Base-by-base conservation (phyloP, 2,113 vertebrate species). In the Oreochromis aureus region DNA sequence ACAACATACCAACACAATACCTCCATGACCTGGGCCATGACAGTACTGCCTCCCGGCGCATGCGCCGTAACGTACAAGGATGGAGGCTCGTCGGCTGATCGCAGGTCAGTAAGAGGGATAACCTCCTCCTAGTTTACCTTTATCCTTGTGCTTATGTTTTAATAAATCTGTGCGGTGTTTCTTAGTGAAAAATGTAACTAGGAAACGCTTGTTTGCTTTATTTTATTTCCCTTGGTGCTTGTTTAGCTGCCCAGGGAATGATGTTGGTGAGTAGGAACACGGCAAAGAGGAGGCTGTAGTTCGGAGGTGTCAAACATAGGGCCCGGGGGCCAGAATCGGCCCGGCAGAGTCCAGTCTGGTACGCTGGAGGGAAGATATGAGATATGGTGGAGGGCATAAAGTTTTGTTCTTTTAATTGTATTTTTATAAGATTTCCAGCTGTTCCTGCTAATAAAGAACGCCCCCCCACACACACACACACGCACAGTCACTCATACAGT, bases 11-110 rank as follows among this genome's bases (percentile, higher is more conserved):
- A 80, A 66, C 83, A 93, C 84, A 91, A 93, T 46, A 87, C 63
- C 71, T 90, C 82, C 80, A 56, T 80, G 87, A 84, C 80, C 18
- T 88, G 86, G 41, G 86, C 93, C 95, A 94, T 95, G 84, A 82
- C 79, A 71, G 84, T 56, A 4, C 13, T 46, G n/a, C 6, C 6
- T 4, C 1, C 1, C 0, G 6, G 84, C 95, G 91, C 95, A 93
- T 94, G 95, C 93, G 95, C 86, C 1, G 1, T 53, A 0, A 13
- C 6, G 6, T 11, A 6, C 2, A 3, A 2, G 12, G 6, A 2
- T 55, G 48, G 39, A 48, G 36, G 18, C 4, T 19, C 2, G 4
- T 41, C 13, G 3, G 48, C 59, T 78, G 87, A 88, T 81, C 61
- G 0, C 41, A 58, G 82, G 12, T 88, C 87, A 30, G 69, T 76